These are phyloP conservation scores for Chelonoidis abingdonii DNA, from an alignment of 2,113 vertebrate species.

Conservation along the genomic window DNA sequence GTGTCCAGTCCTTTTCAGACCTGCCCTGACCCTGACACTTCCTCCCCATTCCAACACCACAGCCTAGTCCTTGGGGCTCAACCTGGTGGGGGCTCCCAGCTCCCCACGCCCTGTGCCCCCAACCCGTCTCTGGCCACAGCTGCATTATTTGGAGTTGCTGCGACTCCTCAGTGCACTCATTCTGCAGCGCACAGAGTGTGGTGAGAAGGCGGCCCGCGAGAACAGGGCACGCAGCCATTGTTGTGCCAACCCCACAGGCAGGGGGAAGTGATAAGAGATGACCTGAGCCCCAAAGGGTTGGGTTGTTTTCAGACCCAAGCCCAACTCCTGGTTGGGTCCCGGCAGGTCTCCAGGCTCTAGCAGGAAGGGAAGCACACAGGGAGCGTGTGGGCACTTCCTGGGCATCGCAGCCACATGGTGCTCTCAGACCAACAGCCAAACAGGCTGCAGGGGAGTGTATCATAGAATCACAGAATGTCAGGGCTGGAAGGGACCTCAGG, in stretches of 20 bases:
- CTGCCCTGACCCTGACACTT: too few relatives aligned
- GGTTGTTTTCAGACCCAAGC: too few relatives aligned
- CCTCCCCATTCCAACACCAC: neutral
- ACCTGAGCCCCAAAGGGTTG: neutral
- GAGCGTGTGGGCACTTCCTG: neutral
- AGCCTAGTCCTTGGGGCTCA: neutral
- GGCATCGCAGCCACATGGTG: neutral
- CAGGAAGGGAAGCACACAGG: neutral
- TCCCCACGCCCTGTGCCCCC: neutral
- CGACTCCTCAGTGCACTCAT: neutral
- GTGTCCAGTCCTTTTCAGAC: too few relatives aligned
- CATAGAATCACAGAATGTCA: too few relatives aligned
- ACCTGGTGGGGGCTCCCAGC: too few relatives aligned
- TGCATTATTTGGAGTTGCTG: neutral
- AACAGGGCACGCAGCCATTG: too few relatives aligned
- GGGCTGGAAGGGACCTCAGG: too few relatives aligned
- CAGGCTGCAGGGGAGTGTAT: neutral
- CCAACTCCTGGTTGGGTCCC: neutral
- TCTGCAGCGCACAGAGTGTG: neutral
- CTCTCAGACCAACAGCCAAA: neutral
- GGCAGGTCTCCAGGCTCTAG: neutral
- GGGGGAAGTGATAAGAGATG: neutral
- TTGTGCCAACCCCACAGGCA: neutral
- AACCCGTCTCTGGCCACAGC: too few relatives aligned
- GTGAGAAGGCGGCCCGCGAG: too few relatives aligned